These are phyloP conservation scores for Bubalus kerabau DNA, from an alignment of 2,113 vertebrate species.

Conservation along the genomic window DNA sequence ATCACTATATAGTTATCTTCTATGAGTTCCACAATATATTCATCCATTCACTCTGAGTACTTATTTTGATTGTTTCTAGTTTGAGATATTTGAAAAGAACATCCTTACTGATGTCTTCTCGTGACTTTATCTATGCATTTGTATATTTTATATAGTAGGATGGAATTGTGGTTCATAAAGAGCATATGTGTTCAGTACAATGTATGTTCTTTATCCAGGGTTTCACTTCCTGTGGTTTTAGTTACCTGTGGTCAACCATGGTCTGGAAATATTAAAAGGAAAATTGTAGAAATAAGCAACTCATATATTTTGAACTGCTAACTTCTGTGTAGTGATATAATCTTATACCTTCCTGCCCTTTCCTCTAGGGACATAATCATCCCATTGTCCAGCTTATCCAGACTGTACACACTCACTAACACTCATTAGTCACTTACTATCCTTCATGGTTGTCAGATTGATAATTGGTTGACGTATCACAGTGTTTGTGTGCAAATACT, in stretches of 20 bases:
- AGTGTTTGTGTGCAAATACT: not conserved
- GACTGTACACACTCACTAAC: not conserved
- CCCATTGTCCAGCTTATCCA: not conserved
- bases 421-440: not conserved
- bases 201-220: not conserved
- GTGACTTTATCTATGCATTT: not conserved
- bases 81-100: not conserved
- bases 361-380: not conserved
- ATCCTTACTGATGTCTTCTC: not conserved
- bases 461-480: not conserved
- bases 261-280: not conserved
- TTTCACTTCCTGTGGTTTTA: not conserved
- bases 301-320: not conserved
- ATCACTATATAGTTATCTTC: not conserved
- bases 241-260: not conserved
- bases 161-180: not conserved
- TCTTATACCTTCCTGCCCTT: not conserved
- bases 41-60: not conserved
- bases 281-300: not conserved
- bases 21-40: not conserved
- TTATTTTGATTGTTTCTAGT: not conserved
- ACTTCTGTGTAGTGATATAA: not conserved
- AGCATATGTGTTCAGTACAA: not conserved
- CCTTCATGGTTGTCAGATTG: not conserved
- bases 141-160: too few relatives aligned